Evolutionary conservation across 30 jellyfish, hydroid and myxozoan genomes (phyloP), one percentile per base, ranked within the genome.

Genomic region (Hydractinia echinata): DNA sequence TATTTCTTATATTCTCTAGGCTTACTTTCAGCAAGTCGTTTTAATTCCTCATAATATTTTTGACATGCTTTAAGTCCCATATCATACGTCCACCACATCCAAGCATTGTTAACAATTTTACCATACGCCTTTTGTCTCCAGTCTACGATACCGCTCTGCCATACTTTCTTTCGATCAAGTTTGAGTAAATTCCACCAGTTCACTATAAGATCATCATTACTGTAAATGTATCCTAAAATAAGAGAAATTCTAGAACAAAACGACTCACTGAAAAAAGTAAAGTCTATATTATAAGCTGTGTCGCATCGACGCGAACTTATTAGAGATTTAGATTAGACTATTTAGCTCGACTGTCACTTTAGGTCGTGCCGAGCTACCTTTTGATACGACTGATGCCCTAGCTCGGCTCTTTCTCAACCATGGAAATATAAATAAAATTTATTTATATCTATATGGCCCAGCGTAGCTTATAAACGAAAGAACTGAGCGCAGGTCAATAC

Each of bases 131-230:
- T 90, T 72, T 76, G 91, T 5, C 93, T 90, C 52, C 76, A 83
- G 54, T 76, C 88, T 4, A 90, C 82, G 5, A 84, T 53, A 18
- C 95, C 85, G 6, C 97, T 76, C 69, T 90, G 97, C 97, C 97
- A 90, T 48, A 90, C 82, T 55, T 78, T 84, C 54, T 77, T 51
- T 62, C 62, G 60, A 76, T 90, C 89, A 21, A 84, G 81, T n/a
- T 81, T 79, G 3, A 49, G 73, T 54, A 90, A 81, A 72, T 90
- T 90, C 97, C 97, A 90, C 94, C 94, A 90, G 77, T 90, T 90
- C 7, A 90, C 95, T 7, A 90, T 82, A 89, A 85, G 82, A 64
- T 90, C 97, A 55, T 90, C 97, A 78, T 90, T 90, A 7, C 80
- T 84, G 70, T 90, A 90, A 54, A 90, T 62, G 52, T 90, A 90